These are phyloP conservation scores for Spheniscus humboldti DNA, from an alignment of 2,797 vertebrate genomes.

Conservation along the genomic window DNA sequence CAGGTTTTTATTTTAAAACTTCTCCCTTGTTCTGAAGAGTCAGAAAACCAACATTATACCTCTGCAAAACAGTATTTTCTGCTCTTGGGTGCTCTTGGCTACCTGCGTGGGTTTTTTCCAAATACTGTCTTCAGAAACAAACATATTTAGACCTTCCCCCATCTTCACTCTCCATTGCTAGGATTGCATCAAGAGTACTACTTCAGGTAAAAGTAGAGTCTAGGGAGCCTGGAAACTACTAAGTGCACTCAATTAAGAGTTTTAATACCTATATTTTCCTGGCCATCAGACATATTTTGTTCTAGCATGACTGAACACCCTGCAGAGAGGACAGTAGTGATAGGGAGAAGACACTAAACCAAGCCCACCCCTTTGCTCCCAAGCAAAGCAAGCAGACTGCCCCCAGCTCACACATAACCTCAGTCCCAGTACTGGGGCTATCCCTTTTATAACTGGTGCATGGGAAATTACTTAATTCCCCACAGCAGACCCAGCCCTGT, in stretches of 20 bases:
- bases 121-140: neutral
- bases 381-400: neutral
- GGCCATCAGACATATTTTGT: neutral
- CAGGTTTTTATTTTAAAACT: neutral
- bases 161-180: neutral
- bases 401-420: neutral
- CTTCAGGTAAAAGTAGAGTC: neutral
- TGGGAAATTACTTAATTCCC: neutral
- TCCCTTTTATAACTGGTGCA: neutral
- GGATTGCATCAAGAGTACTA: neutral
- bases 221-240: neutral
- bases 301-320: neutral
- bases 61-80: neutral
- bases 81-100: neutral
- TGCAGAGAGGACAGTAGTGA: neutral
- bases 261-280: neutral
- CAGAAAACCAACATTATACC: neutral
- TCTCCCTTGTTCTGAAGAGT: neutral
- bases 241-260: accelerated
- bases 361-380: neutral
- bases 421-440: neutral
- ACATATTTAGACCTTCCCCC: neutral
- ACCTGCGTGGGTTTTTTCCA: neutral
- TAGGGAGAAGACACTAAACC: neutral
- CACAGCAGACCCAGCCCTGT: neutral